Percentiles rank a stretch among this genome's conserved stretches.
Conservation (phyloP, 2,797 vertebrate genomes). For the Fratercula arctica region DNA sequence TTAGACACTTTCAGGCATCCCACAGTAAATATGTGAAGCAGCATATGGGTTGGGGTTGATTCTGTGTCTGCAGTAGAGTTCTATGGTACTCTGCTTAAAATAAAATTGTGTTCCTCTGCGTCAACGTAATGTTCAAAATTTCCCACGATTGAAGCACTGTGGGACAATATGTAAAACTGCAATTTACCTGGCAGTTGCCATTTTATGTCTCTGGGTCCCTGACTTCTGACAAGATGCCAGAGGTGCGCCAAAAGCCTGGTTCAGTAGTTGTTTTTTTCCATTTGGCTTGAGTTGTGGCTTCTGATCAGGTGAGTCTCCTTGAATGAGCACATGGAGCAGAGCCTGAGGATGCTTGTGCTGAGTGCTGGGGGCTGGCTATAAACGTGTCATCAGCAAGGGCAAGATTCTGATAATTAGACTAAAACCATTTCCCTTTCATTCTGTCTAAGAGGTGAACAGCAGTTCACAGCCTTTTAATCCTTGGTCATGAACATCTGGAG, state of each 20-base stretch:
- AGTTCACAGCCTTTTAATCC: background rate
- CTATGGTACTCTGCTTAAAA: background rate
- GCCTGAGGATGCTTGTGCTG: background rate
- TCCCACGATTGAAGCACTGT: background rate
- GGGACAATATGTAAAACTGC: background rate
- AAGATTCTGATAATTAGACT: background rate
- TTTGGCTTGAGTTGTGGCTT: background rate
- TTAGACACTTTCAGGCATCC: background rate
- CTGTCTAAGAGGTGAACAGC: background rate
- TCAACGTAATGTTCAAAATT: background rate
- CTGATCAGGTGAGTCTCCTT: background rate
- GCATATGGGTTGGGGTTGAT: background rate
- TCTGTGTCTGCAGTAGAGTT: background rate
- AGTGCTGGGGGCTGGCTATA: background rate
- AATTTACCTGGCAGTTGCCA: background rate
- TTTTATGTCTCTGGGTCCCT: background rate
- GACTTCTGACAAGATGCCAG: background rate
- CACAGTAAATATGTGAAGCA: slow-evolving; percentile 8
- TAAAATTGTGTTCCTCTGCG: background rate
- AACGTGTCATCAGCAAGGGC: background rate
- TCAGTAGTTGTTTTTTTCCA: background rate
- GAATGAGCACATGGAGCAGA: background rate
- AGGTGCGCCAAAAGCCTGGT: background rate
- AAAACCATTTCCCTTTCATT: background rate
- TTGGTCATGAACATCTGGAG: background rate